A percentile compares a stretch with the other conserved stretches of the same genome.
phyloP scores from a whole-genome alignment of 1,140 invertebrate species.

The Meloidogyne exigua region DNA sequence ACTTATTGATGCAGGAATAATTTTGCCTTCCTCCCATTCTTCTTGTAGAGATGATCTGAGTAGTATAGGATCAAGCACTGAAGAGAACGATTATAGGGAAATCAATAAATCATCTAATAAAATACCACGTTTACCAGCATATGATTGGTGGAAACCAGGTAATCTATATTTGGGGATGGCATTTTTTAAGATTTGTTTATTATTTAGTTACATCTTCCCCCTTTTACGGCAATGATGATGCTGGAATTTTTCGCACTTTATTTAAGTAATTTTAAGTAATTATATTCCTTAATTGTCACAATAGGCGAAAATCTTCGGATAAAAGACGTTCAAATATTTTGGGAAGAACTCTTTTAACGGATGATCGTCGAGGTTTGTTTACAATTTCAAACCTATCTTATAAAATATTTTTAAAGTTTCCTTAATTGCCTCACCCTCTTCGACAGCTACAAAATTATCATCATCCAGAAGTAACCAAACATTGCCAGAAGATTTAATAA shows the following conservation, averaged over 20 bases:
- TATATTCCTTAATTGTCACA: not conserved
- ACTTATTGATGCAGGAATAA: constrained; percentile 17
- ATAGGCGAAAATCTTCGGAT: not conserved
- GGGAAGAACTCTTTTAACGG: not conserved
- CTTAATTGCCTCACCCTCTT: not conserved
- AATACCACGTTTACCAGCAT: constrained; percentile 1
- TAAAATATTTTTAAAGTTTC: not conserved
- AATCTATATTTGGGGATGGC: not conserved
- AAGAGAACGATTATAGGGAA: not conserved
- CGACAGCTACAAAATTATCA: not conserved
- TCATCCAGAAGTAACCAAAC: not conserved
- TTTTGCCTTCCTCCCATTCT: not conserved
- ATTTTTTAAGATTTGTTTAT: too few species aligned
- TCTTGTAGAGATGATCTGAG: not conserved
- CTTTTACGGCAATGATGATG: not conserved
- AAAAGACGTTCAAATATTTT: not conserved
- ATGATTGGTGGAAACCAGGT: not conserved
- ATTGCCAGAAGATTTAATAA: not conserved
- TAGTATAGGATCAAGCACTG: not conserved
- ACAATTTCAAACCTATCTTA: not conserved
- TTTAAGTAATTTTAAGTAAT: not conserved
- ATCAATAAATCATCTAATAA: not conserved
- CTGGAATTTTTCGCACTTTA: not conserved
- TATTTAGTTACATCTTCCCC: not conserved
- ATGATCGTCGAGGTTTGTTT: not conserved